Conservation (phyloP, 2,113 vertebrate genomes). For the Macroglossus sobrinus region DNA sequence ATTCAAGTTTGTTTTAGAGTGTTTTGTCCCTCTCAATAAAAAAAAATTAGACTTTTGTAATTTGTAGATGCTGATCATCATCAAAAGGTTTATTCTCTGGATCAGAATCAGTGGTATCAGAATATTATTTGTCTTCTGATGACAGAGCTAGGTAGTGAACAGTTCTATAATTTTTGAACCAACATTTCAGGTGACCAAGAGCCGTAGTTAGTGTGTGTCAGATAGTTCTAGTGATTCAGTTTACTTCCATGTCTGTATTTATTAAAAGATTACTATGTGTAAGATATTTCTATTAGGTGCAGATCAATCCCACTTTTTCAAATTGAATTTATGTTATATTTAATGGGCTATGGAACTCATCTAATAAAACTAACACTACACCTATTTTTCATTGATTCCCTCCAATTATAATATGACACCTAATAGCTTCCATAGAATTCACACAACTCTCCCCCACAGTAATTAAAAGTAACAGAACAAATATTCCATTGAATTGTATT, state of each 20-base stretch:
- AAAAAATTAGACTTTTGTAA: slow-evolving; percentile 99
- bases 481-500: neutral
- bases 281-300: neutral
- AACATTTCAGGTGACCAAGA: neutral
- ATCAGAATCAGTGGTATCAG: slow-evolving; percentile 99
- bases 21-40: slow-evolving; percentile 85
- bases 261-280: neutral
- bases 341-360: neutral
- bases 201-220: neutral
- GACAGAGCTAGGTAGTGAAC: neutral
- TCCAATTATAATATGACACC: neutral
- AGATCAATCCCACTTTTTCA: neutral
- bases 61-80: slow-evolving; percentile 99
- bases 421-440: neutral
- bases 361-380: neutral
- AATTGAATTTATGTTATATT: neutral
- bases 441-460: neutral
- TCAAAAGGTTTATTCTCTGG: slow-evolving; percentile 99
- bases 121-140: slow-evolving; percentile 82
- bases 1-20: slow-evolving; percentile 96
- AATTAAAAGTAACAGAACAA: slow-evolving; percentile 30
- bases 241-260: neutral
- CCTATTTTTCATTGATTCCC: neutral
- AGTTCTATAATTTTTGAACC: neutral
- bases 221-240: neutral